Percentiles rank a stretch among this genome's conserved stretches.
phyloP scores from a whole-genome alignment of 2,888 invertebrate species.

The Apodemia zela region DNA sequence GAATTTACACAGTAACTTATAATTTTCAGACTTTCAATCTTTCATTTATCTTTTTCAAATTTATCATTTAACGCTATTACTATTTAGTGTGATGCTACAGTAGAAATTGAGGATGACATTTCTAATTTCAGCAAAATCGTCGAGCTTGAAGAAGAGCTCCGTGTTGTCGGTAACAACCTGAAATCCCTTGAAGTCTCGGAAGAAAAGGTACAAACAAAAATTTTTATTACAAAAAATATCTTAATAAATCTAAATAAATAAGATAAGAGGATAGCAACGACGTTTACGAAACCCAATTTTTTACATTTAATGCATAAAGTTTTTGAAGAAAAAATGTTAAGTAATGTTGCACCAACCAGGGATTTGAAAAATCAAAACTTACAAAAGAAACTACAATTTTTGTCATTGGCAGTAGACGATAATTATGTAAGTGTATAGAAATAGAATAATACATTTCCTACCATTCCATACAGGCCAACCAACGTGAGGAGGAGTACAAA shows the following conservation, averaged over 20 bases:
- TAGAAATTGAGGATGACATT: conserved; percentile 53
- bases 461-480: conserved; percentile 91
- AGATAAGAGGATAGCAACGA: background rate
- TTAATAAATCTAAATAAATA: background rate
- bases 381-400: conserved; percentile 11
- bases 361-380: conserved; percentile 18
- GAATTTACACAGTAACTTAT: no score
- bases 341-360: conserved; percentile 71
- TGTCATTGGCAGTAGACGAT: conserved; percentile 10
- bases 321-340: background rate
- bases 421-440: conserved; percentile 12
- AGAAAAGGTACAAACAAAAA: conserved; percentile 95
- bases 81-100: background rate
- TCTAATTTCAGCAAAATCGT: conserved; percentile 94
- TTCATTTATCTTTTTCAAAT: no score
- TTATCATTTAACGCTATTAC: background rate
- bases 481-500: conserved; percentile 99
- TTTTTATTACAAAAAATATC: background rate
- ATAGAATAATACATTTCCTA: conserved; percentile 47
- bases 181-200: conserved; percentile 99
- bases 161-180: conserved; percentile 99
- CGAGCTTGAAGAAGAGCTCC: conserved; percentile 99
- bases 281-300: no score
- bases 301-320: no score
- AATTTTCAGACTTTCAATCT: no score